These are phyloP conservation scores for Channa maculata DNA, from an alignment of 2,113 vertebrate genomes.

Conservation along the genomic window DNA sequence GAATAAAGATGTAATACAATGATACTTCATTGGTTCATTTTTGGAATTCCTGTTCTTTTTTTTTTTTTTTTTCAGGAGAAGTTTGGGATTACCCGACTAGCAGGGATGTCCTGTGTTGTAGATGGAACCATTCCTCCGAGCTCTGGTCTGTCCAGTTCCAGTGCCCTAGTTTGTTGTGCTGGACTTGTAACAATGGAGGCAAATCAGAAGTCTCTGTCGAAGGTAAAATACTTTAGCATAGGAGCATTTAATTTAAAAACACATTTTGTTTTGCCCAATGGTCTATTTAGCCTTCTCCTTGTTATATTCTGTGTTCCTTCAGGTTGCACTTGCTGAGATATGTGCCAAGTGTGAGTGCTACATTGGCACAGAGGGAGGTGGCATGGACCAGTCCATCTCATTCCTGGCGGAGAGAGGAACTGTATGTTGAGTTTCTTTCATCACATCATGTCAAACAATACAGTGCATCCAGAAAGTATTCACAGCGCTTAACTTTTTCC, in stretches of 20 bases:
- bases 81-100: conserved; percentile 83
- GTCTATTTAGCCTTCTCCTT: not conserved
- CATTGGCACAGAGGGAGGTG: conserved; percentile 97
- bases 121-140: conserved; percentile 94
- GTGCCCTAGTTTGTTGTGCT: conserved; percentile 95
- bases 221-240: conserved; percentile 80
- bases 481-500: too few relatives aligned
- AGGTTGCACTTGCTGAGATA: conserved; percentile 93
- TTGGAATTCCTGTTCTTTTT: not conserved
- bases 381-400: conserved; percentile 99
- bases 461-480: too few relatives aligned
- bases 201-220: conserved; percentile 90
- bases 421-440: conserved; percentile 77
- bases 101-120: conserved; percentile 93
- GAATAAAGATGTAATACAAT: not conserved
- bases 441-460: not conserved
- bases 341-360: conserved; percentile 93
- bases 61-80: conserved; percentile 86
- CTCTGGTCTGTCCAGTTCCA: conserved; percentile 96
- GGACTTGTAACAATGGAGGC: conserved; percentile 89
- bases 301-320: conserved; percentile 12
- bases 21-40: not conserved
- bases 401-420: conserved; percentile 95
- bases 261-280: not conserved
- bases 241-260: not conserved